Base-by-base conservation (phyloP, 2,888 invertebrate species). In the Plebejus argus region DNA sequence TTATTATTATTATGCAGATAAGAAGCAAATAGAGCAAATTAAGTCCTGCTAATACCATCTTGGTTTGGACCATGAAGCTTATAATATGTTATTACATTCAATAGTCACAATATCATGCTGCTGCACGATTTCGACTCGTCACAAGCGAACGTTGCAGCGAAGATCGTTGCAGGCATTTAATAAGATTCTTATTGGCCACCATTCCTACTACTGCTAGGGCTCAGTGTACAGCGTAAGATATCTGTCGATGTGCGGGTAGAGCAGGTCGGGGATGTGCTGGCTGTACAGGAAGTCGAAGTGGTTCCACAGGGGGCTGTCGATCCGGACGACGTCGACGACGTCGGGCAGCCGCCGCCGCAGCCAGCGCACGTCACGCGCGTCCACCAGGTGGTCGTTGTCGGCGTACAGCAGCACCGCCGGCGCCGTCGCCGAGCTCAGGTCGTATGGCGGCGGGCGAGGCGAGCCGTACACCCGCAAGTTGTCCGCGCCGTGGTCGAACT, bases 231-330 rank as follows among this genome's bases (percentile, higher is more conserved):
- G 18, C 7, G n/a, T 71, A 7, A 79, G 45, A 18, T 76, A 76
- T 35, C 72, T 58, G 3, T 76, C 20, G 3, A 79, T 66, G 49
- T 72, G 76, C 5, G 76, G 78, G 18, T 70, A 76, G 10, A 79
- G 8, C n/a, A 20, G 53, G 4, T 23, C 35, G 15, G 70, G 70
- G 5, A 76, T 79, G 6, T 74, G 5, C 18, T 10, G 53, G 45
- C 81, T 80, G 76, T 77, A 88, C 35, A 87, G 70, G 33, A 84
- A 84, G 61, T 88, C 89, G 3, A 87, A 77, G 77, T 90, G 90
- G 53, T 84, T 86, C 82, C 84, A 88, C 3, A 56, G 35, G 0
- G 77, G 76, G 70, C 79, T 70, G 8, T 76, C n/a, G 3, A 80
- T 78, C 28, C 76, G 33, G 33, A 70, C n/a, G 5, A 76, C 20